Evolutionary conservation across 2,797 vertebrate species (phyloP), one percentile per base, ranked within the genome.

Genomic region (Silurus aristotelis): DNA sequence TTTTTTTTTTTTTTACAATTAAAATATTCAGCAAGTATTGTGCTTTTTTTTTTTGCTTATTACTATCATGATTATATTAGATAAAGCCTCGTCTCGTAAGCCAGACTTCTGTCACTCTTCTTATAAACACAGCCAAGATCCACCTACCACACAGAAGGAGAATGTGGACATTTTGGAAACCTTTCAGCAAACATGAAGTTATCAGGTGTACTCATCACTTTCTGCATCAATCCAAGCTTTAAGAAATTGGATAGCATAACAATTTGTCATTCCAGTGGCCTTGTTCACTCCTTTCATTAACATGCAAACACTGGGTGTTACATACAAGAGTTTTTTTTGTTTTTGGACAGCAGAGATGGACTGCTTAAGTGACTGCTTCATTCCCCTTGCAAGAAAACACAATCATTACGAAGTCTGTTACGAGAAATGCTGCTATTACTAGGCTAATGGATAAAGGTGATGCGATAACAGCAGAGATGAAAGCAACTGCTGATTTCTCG

Each of bases 111-210:
- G 43, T 27, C 25, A 25, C 4, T 3, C 60, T 80, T 66, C 63
- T 7, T 14, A 19, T 27, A 58, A 81, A 56, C 72, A 58, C n/a
- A 25, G 73, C 71, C 79, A 67, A 60, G 75, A 75, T 60, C 61
- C 78, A 66, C 78, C 61, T 80, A 80, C 78, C 64, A 52, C 46
- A 52, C 61, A 80, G 78, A 52, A 80, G 61, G 78, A 66, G 78
- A 80, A 43, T 12, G 61, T 7, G 25, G 12, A 46, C 60, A 56
- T 46, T 48, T 25, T 46, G 38, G 58, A 63, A 46, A 27, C 55
- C 10, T 79, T 63, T 80, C 43, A 66, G 43, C n/a, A 66, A 13
- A 9, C 31, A 61, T n/a, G 20, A n/a, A 58, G 31, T 43, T 76
- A 79, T 15, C 20, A 6, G 31, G 20, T 60, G 56, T 27, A 22